Percentiles rank a stretch among this genome's conserved stretches.
These are phyloP conservation scores for Amblyopsis hoosieri DNA, from an alignment of 2,797 vertebrate species.

Conservation along the genomic window DNA sequence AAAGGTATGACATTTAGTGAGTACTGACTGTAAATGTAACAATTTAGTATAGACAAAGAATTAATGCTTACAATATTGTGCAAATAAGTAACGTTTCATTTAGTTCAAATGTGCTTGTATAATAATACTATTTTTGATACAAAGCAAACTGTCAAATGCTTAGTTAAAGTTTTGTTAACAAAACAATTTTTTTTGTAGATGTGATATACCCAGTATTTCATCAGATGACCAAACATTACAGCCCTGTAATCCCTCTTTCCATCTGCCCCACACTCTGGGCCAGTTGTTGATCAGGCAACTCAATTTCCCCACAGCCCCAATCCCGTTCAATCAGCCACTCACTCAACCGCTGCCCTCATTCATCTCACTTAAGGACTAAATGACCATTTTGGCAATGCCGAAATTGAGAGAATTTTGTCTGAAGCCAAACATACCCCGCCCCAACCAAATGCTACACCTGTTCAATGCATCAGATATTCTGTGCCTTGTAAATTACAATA, in stretches of 20 bases:
- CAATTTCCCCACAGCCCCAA: conserved; percentile 68
- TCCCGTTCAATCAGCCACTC: conserved; percentile 71
- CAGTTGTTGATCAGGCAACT: conserved; percentile 67
- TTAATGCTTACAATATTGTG: not conserved
- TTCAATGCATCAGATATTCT: conserved; percentile 28
- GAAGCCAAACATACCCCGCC: conserved; percentile 12
- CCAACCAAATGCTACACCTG: conserved; percentile 12
- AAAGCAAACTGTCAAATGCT: too few relatives aligned
- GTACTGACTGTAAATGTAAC: not conserved
- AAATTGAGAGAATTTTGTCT: conserved; percentile 76
- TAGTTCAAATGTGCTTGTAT: not conserved
- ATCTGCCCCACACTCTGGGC: conserved; percentile 34
- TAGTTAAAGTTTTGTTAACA: too few relatives aligned
- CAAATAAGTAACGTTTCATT: not conserved
- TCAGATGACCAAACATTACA: conserved; percentile 2
- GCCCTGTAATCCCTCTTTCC: conserved; percentile 23
- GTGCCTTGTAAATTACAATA: conserved; percentile 51
- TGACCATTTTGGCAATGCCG: conserved; percentile 73
- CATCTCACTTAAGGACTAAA: conserved; percentile 79
- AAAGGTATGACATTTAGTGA: not conserved
- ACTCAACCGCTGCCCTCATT: conserved; percentile 74
- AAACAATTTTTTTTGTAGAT: too few relatives aligned
- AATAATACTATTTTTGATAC: too few relatives aligned
- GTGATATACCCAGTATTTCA: not conserved
- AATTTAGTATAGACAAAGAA: conserved; percentile 1